Evolutionary conservation across 2,797 vertebrate genomes (phyloP).

Genomic region (Synanceia verrucosa): DNA sequence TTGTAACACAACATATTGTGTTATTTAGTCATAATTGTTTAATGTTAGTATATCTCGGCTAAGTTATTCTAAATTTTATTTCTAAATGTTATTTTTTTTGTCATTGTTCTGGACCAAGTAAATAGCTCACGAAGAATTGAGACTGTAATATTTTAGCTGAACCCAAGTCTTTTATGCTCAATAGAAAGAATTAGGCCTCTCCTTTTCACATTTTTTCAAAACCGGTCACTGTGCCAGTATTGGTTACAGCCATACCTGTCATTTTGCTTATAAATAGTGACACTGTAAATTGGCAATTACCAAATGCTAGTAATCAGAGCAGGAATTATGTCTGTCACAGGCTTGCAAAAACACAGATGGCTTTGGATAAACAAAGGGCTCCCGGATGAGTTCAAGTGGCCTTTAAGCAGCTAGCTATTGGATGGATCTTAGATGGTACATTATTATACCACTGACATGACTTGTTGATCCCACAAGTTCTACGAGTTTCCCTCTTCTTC

Average conservation of each 20-base stretch:
- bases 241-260: constrained; percentile 41
- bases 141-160: neutral
- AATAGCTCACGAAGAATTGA: neutral
- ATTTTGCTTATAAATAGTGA: constrained; percentile 42
- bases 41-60: neutral
- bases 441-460: neutral
- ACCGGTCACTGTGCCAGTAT: constrained; percentile 20
- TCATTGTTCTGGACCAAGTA: neutral
- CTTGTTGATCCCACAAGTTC: neutral
- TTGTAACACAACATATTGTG: neutral
- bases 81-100: neutral
- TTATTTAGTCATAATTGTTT: neutral
- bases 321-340: constrained; percentile 44
- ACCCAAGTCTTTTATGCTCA: neutral
- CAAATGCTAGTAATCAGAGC: constrained; percentile 44
- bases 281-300: constrained; percentile 56
- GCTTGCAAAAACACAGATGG: constrained; percentile 35
- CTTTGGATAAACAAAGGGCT: constrained; percentile 14
- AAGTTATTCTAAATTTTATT: neutral
- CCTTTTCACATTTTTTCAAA: constrained; percentile 10
- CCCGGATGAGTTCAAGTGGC: neutral
- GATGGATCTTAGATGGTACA: neutral
- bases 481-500: neutral
- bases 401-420: neutral
- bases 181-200: constrained; percentile 2